Evolutionary conservation across 2,888 invertebrate species (phyloP).

Genomic region (Brassicogethes aeneus): DNA sequence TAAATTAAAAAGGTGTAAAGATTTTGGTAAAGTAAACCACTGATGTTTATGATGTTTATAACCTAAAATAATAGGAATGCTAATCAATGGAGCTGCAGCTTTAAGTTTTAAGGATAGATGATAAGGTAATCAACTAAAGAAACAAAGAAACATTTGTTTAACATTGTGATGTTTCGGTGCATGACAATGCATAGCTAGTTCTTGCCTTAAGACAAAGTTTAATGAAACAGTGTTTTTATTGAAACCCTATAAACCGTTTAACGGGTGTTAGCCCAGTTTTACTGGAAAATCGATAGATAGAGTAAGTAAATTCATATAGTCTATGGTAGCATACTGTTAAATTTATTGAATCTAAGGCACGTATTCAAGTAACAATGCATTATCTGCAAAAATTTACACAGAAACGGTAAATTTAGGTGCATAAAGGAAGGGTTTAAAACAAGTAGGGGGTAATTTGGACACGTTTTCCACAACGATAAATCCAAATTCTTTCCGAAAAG

Average conservation of each 20-base stretch:
- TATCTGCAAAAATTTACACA: background rate
- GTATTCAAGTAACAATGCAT: background rate
- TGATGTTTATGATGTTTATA: no score
- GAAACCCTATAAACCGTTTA: background rate
- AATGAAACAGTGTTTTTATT: no score
- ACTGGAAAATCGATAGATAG: background rate
- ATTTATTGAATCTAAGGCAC: background rate
- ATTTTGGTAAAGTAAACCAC: no score
- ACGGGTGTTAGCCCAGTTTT: background rate
- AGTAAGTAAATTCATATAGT: background rate
- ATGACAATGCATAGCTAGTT: no score
- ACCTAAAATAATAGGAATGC: no score
- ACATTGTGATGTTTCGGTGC: no score
- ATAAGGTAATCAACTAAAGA: no score
- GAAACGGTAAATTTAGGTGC: background rate
- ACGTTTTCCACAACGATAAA: background rate
- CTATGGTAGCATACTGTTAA: background rate
- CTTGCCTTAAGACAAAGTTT: no score
- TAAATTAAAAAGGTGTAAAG: no score
- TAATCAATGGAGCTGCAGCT: no score
- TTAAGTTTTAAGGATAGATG: no score
- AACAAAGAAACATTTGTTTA: no score
- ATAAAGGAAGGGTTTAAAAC: conserved; percentile 1
- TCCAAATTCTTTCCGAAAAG: conserved; percentile 3
- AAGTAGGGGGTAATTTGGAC: background rate